Evolutionary conservation across 2,797 vertebrate genomes (phyloP).

Genomic region (Acanthiza pusilla): DNA sequence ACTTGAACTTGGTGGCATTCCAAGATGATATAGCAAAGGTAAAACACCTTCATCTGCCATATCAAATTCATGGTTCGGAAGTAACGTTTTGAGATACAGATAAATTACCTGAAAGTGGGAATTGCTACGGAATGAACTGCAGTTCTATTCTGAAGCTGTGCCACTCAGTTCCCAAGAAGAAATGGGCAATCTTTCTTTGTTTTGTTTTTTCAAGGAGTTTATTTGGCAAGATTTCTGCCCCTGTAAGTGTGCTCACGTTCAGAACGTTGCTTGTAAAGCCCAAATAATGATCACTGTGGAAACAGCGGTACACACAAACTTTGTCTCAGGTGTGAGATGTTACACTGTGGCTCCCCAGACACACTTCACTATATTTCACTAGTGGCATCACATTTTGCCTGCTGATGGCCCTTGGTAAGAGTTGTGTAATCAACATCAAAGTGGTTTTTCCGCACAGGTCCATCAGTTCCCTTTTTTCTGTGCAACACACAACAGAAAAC

Average conservation of each 20-base stretch:
- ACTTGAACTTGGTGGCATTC: conserved; percentile 96
- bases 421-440: neutral
- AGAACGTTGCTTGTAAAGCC: neutral
- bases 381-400: neutral
- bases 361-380: neutral
- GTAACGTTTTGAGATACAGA: accelerated
- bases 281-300: neutral
- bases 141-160: neutral
- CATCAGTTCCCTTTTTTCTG: neutral
- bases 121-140: neutral
- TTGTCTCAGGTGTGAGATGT: neutral
- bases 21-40: conserved; percentile 97
- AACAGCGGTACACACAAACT: neutral
- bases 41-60: neutral
- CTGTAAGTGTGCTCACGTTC: neutral
- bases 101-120: neutral
- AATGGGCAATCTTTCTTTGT: neutral
- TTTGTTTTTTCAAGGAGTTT: neutral
- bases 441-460: neutral
- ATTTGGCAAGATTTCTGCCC: neutral
- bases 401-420: neutral
- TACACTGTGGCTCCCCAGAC: neutral
- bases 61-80: neutral
- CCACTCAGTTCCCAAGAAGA: neutral
- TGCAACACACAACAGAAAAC: neutral